Evolutionary conservation across 1,140 invertebrate species (phyloP).

Genomic region (Pseudomyrmex sp.): DNA sequence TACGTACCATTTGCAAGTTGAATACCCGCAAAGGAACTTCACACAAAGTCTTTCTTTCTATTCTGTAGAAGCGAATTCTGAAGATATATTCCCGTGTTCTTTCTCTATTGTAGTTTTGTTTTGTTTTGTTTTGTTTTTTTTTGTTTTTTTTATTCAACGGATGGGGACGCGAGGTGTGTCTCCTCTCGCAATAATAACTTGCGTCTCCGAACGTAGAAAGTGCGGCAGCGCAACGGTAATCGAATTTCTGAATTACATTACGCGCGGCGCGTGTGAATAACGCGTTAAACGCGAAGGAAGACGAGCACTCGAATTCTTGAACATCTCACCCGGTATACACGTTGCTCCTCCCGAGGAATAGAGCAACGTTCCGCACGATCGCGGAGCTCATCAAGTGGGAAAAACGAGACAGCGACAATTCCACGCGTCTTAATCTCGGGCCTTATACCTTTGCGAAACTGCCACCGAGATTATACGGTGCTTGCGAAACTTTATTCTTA

Average conservation of each 20-base stretch:
- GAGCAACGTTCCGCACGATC: conserved; percentile 70
- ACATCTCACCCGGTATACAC: conserved; percentile 62
- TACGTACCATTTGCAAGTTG: conserved; percentile 6
- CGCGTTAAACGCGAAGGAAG: conserved; percentile 15
- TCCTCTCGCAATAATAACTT: not conserved
- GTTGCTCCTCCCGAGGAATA: conserved; percentile 13
- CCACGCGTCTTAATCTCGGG: conserved; percentile 24
- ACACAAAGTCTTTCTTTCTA: not conserved
- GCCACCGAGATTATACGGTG: not conserved
- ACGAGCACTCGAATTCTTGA: conserved; percentile 16
- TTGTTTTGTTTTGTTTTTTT: no score
- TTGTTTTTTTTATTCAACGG: no score
- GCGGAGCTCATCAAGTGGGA: conserved; percentile 65
- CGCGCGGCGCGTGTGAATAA: conserved; percentile 57
- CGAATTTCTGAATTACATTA: conserved; percentile 70
- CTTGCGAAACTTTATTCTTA: conserved; percentile 36
- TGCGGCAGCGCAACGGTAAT: conserved; percentile 66
- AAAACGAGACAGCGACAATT: conserved; percentile 68
- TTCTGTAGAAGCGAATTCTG: no score
- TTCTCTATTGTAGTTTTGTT: no score
- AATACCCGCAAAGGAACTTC: not conserved
- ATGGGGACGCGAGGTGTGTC: not conserved
- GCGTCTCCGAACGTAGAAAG: not conserved
- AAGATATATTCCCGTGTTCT: no score
- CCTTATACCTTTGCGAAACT: conserved; percentile 19